A percentile compares a stretch with the other conserved stretches of the same genome.
These are phyloP conservation scores for Drosophila insularis DNA, from an alignment of 1,140 invertebrate species.

Conservation along the genomic window DNA sequence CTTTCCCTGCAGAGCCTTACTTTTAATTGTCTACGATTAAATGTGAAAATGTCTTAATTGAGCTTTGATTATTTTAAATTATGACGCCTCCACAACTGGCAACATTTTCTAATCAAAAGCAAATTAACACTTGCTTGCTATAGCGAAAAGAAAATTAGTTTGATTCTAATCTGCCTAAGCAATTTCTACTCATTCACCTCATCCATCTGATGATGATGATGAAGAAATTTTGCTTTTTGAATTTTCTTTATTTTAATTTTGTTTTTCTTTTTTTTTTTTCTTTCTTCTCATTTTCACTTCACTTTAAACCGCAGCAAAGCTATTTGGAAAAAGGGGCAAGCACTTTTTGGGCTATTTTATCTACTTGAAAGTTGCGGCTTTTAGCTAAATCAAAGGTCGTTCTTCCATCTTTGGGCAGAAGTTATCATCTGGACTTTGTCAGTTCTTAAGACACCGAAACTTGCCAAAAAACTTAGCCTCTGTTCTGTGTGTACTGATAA, in stretches of 20 bases:
- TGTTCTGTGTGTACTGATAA: background rate
- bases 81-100: background rate
- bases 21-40: constrained; percentile 11
- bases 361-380: constrained; percentile 31
- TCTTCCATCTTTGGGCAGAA: no score
- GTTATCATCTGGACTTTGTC: constrained; percentile 29
- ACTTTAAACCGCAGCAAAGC: constrained; percentile 40
- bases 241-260: background rate
- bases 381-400: constrained; percentile 21
- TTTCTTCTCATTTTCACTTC: background rate
- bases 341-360: constrained; percentile 24
- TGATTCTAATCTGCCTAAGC: background rate
- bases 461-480: background rate
- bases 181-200: background rate
- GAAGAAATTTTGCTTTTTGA: background rate
- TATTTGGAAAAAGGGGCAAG: background rate
- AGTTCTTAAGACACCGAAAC: constrained; percentile 15
- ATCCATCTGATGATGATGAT: background rate
- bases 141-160: background rate
- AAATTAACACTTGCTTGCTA: constrained; percentile 2
- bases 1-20: background rate
- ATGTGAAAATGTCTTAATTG: constrained; percentile 16
- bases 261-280: constrained; percentile 23
- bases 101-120: constrained; percentile 7
- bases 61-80: constrained; percentile 23